phyloP scores from a whole-genome alignment of 2,797 vertebrate genomes.

The Philypnodon macrostomus region DNA sequence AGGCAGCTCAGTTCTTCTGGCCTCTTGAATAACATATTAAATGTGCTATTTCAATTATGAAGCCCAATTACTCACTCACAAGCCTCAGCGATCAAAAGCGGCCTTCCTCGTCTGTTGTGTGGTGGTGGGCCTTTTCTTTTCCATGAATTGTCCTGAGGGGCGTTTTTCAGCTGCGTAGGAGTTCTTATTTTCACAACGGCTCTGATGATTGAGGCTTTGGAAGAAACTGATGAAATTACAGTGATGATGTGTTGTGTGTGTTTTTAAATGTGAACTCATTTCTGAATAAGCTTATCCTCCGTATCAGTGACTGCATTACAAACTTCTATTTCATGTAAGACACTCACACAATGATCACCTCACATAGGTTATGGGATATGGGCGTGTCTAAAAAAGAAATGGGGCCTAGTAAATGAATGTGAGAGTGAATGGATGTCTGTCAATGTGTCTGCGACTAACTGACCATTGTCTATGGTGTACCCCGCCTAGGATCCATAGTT shows the following conservation, averaged over 20 bases:
- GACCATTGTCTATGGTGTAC: too few relatives aligned
- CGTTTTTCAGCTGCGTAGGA: conserved; percentile 23
- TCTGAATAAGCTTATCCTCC: conserved; percentile 25
- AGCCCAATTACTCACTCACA: conserved; percentile 45
- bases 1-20: conserved; percentile 17
- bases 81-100: conserved; percentile 39
- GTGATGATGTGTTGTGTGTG: too few relatives aligned
- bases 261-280: conserved; percentile 23
- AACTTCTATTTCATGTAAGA: too few relatives aligned
- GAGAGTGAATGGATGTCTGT: too few relatives aligned
- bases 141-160: conserved; percentile 33
- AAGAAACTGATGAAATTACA: conserved; percentile 54
- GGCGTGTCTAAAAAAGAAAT: too few relatives aligned
- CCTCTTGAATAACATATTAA: conserved; percentile 39
- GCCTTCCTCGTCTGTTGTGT: conserved; percentile 20
- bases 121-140: conserved; percentile 30
- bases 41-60: conserved; percentile 46
- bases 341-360: too few relatives aligned
- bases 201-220: conserved; percentile 47
- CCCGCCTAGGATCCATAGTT: too few relatives aligned
- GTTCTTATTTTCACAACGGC: conserved; percentile 28
- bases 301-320: conserved; percentile 5
- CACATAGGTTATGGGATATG: too few relatives aligned
- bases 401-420: too few relatives aligned
- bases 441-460: too few relatives aligned